These are phyloP conservation scores for Gallinago undulata DNA, from an alignment of 2,113 vertebrate genomes.

Conservation along the genomic window DNA sequence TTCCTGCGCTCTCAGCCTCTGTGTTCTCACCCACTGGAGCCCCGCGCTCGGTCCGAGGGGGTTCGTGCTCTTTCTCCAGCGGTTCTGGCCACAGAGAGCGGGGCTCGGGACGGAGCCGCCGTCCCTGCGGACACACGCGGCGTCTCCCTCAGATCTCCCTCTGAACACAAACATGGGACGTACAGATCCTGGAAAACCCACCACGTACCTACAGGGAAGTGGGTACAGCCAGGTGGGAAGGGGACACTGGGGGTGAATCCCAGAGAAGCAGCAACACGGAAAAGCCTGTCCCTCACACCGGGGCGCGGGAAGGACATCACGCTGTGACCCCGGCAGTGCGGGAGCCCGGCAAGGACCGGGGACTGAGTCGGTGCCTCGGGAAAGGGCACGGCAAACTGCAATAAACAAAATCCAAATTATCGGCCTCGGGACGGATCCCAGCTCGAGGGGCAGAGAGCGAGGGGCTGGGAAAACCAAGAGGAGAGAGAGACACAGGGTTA, in stretches of 20 bases:
- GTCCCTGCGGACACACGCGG: no score
- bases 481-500: neutral
- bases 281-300: neutral
- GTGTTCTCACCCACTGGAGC: neutral
- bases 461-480: accelerated
- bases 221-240: accelerated
- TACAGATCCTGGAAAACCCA: neutral
- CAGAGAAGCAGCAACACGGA: neutral
- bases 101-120: accelerated
- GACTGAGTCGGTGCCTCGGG: neutral
- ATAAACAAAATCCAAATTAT: neutral
- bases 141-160: neutral
- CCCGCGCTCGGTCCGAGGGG: neutral
- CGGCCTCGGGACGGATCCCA: neutral
- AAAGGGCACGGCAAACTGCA: neutral
- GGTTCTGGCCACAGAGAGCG: neutral
- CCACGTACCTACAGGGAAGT: neutral
- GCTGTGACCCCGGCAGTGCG: neutral
- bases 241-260: neutral
- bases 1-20: neutral
- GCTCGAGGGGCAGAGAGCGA: neutral
- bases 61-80: neutral
- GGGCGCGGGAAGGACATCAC: accelerated
- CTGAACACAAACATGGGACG: neutral
- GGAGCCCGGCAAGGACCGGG: neutral